phyloP scores from a whole-genome alignment of 2,113 vertebrate species.

The Amphiprion ocellaris region DNA sequence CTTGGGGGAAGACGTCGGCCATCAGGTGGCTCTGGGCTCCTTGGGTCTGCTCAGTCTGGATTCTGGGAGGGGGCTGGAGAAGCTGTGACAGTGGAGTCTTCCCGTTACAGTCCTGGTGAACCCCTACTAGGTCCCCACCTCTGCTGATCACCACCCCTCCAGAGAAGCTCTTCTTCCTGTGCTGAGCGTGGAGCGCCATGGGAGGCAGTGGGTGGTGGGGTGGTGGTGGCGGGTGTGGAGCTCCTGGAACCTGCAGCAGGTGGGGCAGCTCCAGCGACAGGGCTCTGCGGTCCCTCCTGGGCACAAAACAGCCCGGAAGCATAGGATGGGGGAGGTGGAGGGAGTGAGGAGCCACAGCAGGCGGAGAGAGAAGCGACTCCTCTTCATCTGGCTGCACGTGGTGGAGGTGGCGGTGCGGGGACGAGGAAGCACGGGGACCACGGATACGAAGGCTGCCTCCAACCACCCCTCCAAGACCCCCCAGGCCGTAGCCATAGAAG shows the following conservation, averaged over 20 bases:
- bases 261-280: conserved; percentile 93
- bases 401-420: conserved; percentile 62
- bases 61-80: conserved; percentile 57
- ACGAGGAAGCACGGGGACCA: conserved; percentile 83
- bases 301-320: conserved; percentile 76
- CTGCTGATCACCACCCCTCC: conserved; percentile 62
- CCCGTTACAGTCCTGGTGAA: conserved; percentile 94
- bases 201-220: conserved; percentile 46
- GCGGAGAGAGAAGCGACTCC: conserved; percentile 89
- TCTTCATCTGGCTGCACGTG: conserved; percentile 87
- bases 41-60: conserved; percentile 38
- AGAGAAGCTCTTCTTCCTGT: conserved; percentile 83
- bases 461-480: conserved; percentile 62
- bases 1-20: conserved; percentile 94
- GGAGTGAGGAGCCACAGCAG: conserved; percentile 40
- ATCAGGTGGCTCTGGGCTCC: conserved; percentile 75
- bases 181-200: conserved; percentile 39
- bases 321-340: conserved; percentile 75
- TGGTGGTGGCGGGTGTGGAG: conserved; percentile 8
- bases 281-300: conserved; percentile 88
- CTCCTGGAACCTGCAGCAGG: conserved; percentile 85
- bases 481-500: conserved; percentile 78
- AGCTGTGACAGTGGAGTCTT: conserved; percentile 88
- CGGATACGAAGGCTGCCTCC: conserved; percentile 82
- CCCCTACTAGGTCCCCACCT: conserved; percentile 29